These are phyloP conservation scores for Pristionchus fissidentatus DNA, from an alignment of 2,888 invertebrate genomes.

Conservation along the genomic window DNA sequence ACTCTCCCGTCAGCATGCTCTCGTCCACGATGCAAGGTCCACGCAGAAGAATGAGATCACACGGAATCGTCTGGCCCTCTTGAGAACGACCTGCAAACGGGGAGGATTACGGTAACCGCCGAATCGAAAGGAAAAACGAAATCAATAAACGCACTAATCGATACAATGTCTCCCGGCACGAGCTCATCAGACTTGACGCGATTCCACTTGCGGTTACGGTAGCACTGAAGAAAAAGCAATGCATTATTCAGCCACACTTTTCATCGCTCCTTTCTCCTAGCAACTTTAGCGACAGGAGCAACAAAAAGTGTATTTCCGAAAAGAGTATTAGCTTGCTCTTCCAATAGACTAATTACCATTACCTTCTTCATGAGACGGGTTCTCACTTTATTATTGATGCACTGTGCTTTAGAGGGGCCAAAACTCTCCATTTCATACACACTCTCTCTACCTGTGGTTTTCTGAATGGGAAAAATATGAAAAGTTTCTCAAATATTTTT, in stretches of 20 bases:
- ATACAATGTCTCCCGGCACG: slow-evolving; percentile 95
- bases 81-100: slow-evolving; percentile 82
- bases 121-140: background rate
- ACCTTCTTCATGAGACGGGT: background rate
- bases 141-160: slow-evolving; percentile 80
- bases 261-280: slow-evolving; percentile 30
- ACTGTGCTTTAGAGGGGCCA: no score
- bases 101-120: background rate
- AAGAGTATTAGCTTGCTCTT: background rate
- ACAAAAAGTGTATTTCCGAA: no score
- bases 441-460: no score
- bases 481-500: no score
- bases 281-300: background rate
- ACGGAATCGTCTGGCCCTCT: slow-evolving; percentile 88
- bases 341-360: background rate
- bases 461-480: no score
- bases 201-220: slow-evolving; percentile 71
- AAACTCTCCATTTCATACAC: no score
- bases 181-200: slow-evolving; percentile 83
- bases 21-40: slow-evolving; percentile 99
- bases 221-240: slow-evolving; percentile 60
- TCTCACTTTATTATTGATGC: no score
- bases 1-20: slow-evolving; percentile 98
- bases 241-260: slow-evolving; percentile 40
- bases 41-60: slow-evolving; percentile 92